Percentiles rank a stretch among this genome's conserved stretches.
phyloP scores from a whole-genome alignment of 2,888 invertebrate genomes.

The Ophioninae sp. region DNA sequence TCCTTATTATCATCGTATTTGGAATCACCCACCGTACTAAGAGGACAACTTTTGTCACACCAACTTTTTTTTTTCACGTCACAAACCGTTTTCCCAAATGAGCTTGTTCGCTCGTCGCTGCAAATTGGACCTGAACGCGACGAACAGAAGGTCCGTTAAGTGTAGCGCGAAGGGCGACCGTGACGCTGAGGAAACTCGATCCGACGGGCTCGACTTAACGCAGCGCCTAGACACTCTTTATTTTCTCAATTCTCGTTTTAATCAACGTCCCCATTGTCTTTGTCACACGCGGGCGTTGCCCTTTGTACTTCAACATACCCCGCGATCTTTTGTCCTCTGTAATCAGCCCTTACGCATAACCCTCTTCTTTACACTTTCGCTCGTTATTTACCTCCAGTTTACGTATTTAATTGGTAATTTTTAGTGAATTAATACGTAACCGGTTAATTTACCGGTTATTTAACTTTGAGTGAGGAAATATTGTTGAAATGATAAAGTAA shows the following conservation, averaged over 20 bases:
- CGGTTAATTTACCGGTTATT: too few relatives aligned
- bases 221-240: constrained; percentile 62
- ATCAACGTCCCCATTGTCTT: constrained; percentile 76
- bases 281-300: constrained; percentile 67
- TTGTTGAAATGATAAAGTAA: too few relatives aligned
- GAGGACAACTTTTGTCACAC: too few relatives aligned
- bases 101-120: constrained; percentile 59
- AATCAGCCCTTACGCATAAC: constrained; percentile 77
- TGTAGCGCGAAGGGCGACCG: not conserved
- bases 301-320: constrained; percentile 69
- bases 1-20: too few relatives aligned
- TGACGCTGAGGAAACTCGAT: constrained; percentile 10
- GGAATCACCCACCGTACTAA: too few relatives aligned
- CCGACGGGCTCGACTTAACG: constrained; percentile 19
- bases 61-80: constrained; percentile 15
- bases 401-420: constrained; percentile 49
- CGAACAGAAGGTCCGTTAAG: constrained; percentile 55
- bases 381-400: constrained; percentile 5
- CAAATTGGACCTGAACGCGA: constrained; percentile 58
- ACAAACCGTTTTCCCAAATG: constrained; percentile 53
- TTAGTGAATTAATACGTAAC: constrained; percentile 13
- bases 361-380: constrained; percentile 51
- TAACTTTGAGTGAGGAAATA: too few relatives aligned
- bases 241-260: constrained; percentile 78
- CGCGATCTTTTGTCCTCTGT: constrained; percentile 67